phyloP scores from a whole-genome alignment of 2,113 vertebrate species.

The Rafetus swinhoei region DNA sequence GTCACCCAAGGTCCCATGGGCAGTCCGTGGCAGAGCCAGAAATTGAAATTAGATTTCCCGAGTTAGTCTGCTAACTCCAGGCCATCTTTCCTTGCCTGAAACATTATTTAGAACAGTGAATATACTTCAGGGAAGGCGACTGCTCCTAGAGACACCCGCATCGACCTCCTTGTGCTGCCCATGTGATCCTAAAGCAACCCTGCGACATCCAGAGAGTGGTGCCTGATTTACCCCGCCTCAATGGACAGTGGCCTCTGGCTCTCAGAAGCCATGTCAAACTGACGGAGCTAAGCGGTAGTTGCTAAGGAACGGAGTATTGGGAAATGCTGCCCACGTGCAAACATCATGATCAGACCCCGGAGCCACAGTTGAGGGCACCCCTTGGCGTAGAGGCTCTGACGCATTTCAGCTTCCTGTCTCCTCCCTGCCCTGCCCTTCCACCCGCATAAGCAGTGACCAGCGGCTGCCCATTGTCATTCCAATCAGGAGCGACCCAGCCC shows the following conservation, averaged over 20 bases:
- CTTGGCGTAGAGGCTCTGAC: no score
- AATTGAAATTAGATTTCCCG: neutral
- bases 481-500: no score
- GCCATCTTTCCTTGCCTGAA: neutral
- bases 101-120: neutral
- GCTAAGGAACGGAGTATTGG: neutral
- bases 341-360: neutral
- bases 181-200: neutral
- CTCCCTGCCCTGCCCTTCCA: neutral
- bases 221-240: neutral
- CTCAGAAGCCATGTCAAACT: neutral
- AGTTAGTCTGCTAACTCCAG: neutral
- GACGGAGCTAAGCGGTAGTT: fast-evolving
- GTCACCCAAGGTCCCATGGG: neutral
- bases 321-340: neutral
- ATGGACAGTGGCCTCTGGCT: neutral
- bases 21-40: neutral
- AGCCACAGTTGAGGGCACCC: neutral
- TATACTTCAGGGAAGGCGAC: neutral
- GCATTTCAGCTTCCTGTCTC: neutral
- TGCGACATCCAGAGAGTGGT: no score
- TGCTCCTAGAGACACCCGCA: neutral
- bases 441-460: neutral
- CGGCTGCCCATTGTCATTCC: no score
- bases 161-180: neutral